These are phyloP conservation scores for Meloidogyne hapla DNA, from an alignment of 1,140 invertebrate species.

Conservation along the genomic window DNA sequence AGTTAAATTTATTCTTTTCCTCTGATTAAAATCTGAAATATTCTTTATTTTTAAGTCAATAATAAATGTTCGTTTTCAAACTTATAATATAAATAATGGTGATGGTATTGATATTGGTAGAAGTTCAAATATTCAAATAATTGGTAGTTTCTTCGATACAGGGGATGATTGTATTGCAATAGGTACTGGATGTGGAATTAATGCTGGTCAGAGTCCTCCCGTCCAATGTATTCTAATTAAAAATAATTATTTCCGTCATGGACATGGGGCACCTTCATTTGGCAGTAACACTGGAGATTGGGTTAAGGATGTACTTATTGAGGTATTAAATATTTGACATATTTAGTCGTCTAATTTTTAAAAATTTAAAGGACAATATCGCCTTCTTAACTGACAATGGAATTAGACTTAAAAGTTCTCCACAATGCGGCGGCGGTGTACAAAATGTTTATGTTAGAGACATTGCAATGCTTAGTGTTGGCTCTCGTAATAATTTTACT, in stretches of 20 bases:
- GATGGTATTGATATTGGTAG: constrained; percentile 12
- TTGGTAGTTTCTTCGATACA: constrained; percentile 6
- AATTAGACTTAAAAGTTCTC: background rate
- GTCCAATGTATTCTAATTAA: background rate
- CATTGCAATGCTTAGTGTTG: constrained; percentile 16
- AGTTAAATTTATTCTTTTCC: background rate
- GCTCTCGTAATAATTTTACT: constrained; percentile 9
- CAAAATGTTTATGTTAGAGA: constrained; percentile 5
- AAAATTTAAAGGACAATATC: constrained; percentile 14
- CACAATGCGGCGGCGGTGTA: constrained; percentile 14
- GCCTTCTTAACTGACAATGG: constrained; percentile 23
- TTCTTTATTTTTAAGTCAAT: constrained; percentile 5
- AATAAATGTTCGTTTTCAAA: background rate
- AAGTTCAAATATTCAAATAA: background rate
- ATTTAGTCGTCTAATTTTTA: background rate
- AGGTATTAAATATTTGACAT: background rate
- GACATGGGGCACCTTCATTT: constrained; percentile 2
- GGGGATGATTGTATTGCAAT: constrained; percentile 11
- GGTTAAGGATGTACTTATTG: constrained; percentile 3
- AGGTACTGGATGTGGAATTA: background rate
- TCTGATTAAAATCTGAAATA: too few species aligned
- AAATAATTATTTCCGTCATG: constrained; percentile 19
- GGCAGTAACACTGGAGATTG: background rate
- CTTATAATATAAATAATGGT: constrained; percentile 14
- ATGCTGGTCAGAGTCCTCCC: background rate